Percentiles rank a stretch among this genome's conserved stretches.
Evolutionary conservation across 2,797 vertebrate species (phyloP).

Genomic region (Pangasius larnaudii): DNA sequence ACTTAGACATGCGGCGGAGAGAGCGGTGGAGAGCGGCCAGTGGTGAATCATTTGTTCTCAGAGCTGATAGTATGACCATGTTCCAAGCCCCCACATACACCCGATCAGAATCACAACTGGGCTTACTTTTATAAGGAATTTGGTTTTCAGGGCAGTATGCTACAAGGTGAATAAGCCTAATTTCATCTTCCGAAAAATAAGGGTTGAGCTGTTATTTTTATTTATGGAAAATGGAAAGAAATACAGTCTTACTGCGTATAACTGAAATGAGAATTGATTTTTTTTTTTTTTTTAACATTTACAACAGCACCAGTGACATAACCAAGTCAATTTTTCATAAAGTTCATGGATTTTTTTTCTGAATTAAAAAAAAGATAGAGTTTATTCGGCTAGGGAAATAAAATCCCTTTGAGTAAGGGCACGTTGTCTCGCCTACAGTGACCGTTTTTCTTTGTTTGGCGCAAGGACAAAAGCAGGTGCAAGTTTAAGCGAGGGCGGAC

Average conservation of each 20-base stretch:
- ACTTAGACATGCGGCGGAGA: neutral
- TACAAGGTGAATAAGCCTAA: neutral
- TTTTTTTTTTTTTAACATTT: neutral
- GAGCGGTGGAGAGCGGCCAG: neutral
- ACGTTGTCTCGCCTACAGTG: constrained; percentile 27
- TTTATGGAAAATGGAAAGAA: neutral
- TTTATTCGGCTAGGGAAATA: constrained; percentile 2
- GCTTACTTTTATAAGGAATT: neutral
- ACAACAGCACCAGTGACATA: neutral
- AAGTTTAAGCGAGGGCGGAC: constrained; percentile 53
- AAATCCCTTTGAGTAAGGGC: neutral
- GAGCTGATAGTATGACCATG: too few relatives aligned
- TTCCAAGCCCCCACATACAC: neutral
- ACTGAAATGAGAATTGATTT: neutral
- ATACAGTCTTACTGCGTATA: neutral
- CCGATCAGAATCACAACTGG: neutral
- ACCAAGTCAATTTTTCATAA: neutral
- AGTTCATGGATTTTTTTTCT: neutral
- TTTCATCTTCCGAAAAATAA: neutral
- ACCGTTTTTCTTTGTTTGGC: constrained; percentile 70
- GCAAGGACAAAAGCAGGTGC: constrained; percentile 80
- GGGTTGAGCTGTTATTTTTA: neutral
- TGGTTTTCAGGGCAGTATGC: neutral
- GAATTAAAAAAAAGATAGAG: neutral
- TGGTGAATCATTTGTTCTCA: constrained; percentile 1